A percentile compares a stretch with the other conserved stretches of the same genome.
These are phyloP conservation scores for Stichopus horrens DNA, from an alignment of 53 echinoderm and acorn worm genomes.

Conservation along the genomic window DNA sequence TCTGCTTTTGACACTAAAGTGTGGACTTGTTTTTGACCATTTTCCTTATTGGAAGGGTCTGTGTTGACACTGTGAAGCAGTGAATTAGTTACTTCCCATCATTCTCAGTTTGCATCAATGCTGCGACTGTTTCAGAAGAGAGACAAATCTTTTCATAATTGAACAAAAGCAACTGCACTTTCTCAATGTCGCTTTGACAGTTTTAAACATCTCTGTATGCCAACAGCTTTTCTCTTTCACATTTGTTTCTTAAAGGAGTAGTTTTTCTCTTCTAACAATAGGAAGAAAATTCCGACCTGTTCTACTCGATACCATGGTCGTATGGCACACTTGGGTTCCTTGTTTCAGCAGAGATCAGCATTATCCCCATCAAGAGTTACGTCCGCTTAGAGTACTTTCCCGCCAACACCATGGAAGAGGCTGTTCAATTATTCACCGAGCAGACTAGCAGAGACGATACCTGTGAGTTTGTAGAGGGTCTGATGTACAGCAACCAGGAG, in stretches of 20 bases:
- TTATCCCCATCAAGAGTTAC: slow-evolving; percentile 78
- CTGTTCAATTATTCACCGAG: slow-evolving; percentile 57
- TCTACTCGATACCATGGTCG: slow-evolving; percentile 89
- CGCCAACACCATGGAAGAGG: slow-evolving; percentile 63
- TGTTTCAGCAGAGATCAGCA: slow-evolving; percentile 78
- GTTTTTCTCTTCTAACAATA: neutral
- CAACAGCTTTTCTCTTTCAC: neutral
- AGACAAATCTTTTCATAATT: too few relatives aligned
- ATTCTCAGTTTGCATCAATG: too few relatives aligned
- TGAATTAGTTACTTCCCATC: too few relatives aligned
- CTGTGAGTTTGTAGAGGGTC: slow-evolving; percentile 81
- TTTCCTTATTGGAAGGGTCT: too few relatives aligned
- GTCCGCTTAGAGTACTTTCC: slow-evolving; percentile 81
- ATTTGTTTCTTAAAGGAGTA: neutral
- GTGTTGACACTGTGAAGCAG: too few relatives aligned
- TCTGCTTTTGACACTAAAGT: too few relatives aligned
- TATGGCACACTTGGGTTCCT: slow-evolving; percentile 86
- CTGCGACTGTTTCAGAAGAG: too few relatives aligned
- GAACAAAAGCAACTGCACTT: too few relatives aligned
- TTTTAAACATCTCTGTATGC: too few relatives aligned
- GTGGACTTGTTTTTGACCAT: too few relatives aligned
- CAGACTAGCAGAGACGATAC: slow-evolving; percentile 31
- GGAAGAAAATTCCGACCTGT: slow-evolving; percentile 83
- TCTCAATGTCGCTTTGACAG: too few relatives aligned
- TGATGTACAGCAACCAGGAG: slow-evolving; percentile 65